Evolutionary conservation across 2,113 vertebrate species (phyloP).

Genomic region (Amphiprion percula): DNA sequence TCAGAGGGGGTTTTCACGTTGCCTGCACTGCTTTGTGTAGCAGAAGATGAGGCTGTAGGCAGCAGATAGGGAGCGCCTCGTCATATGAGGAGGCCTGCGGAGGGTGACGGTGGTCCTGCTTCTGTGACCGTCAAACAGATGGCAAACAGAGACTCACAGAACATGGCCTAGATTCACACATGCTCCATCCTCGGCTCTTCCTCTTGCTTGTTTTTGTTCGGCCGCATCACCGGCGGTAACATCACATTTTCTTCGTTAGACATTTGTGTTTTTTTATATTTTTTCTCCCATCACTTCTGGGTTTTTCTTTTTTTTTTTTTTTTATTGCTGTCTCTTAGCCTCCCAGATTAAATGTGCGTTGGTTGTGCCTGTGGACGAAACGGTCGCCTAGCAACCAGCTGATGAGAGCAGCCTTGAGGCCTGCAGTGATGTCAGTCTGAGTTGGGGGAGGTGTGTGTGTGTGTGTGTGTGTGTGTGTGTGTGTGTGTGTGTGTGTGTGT

Average conservation of each 20-base stretch:
- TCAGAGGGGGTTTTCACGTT: not conserved
- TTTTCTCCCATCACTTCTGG: conserved; percentile 15
- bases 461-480: conserved; percentile 24
- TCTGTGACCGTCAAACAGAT: conserved; percentile 63
- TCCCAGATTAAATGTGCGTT: conserved; percentile 77
- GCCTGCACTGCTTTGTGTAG: not conserved
- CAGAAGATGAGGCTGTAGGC: conserved; percentile 22
- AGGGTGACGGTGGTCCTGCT: conserved; percentile 38
- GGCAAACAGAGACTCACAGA: conserved; percentile 52
- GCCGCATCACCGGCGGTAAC: not conserved
- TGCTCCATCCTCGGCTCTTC: conserved; percentile 2
- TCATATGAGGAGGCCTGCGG: conserved; percentile 16
- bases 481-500: conserved; percentile 17
- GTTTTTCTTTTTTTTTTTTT: conserved; percentile 11
- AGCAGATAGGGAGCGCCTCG: not conserved
- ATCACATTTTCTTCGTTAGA: conserved; percentile 45
- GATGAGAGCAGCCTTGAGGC: conserved; percentile 78
- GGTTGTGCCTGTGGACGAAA: conserved; percentile 77
- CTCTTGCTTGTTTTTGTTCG: not conserved
- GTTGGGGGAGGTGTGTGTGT: conserved; percentile 57
- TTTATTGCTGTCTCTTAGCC: conserved; percentile 52
- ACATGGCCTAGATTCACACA: conserved; percentile 71
- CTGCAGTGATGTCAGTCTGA: conserved; percentile 72
- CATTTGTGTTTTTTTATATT: conserved; percentile 12
- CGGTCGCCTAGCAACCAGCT: conserved; percentile 83